phyloP scores from a whole-genome alignment of 2,797 vertebrate species.

The Cyprinella venusta region DNA sequence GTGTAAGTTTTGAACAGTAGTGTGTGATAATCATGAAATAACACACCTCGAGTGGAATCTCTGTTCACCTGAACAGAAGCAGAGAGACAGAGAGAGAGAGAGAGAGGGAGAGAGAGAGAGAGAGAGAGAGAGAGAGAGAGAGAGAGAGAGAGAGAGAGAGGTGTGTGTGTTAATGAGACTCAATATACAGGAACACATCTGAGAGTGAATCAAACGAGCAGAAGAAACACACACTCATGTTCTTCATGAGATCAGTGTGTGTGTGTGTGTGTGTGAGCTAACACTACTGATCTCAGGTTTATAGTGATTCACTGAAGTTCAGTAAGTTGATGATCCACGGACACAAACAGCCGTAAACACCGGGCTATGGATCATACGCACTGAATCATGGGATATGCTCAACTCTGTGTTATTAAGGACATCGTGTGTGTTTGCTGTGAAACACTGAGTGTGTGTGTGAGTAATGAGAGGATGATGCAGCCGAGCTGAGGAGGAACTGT shows the following conservation, averaged over 20 bases:
- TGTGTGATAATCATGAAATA: not conserved
- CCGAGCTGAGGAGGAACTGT: not conserved
- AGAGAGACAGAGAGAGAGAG: not conserved
- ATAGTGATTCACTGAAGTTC: not conserved
- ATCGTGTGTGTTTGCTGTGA: not conserved
- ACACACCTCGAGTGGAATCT: constrained; percentile 53
- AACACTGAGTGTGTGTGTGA: not conserved
- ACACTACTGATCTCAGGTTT: too few species aligned
- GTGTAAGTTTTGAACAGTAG: not conserved
- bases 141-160: constrained; percentile 26
- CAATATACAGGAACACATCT: constrained; percentile 33
- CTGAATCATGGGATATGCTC: not conserved
- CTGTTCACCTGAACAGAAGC: constrained; percentile 42
- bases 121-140: constrained; percentile 22
- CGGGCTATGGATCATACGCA: constrained; percentile 1
- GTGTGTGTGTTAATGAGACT: constrained; percentile 1
- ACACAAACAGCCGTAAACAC: constrained; percentile 36
- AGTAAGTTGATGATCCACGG: not conserved
- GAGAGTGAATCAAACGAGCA: constrained; percentile 30
- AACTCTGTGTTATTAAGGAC: not conserved
- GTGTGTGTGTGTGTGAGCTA: too few species aligned
- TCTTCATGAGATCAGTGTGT: constrained; percentile 11
- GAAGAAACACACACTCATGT: not conserved
- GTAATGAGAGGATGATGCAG: not conserved
- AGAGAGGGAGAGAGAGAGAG: constrained; percentile 12